Conservation (phyloP, 2,888 invertebrate species). For the Aphodius granarius region DNA sequence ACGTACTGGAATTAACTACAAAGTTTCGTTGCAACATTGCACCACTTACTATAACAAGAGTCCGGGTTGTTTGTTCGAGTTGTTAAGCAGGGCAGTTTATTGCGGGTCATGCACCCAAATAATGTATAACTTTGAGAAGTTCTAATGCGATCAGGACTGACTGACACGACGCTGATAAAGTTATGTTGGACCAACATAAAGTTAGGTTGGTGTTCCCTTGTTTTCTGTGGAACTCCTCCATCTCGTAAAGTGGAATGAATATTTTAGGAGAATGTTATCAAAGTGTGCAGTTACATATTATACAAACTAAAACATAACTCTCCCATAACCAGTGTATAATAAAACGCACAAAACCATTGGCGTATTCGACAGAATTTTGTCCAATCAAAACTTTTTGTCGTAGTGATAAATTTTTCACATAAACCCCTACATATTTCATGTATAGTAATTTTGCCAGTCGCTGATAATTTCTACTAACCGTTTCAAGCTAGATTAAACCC, state of each 20-base stretch:
- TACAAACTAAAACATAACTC: too few relatives aligned
- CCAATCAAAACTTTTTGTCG: too few relatives aligned
- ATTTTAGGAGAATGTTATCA: neutral
- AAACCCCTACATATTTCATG: neutral
- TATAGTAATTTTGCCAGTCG: neutral
- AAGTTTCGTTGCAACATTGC: slow-evolving; percentile 3
- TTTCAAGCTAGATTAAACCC: neutral
- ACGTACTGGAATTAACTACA: slow-evolving; percentile 4
- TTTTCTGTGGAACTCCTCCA: neutral
- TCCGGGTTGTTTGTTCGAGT: slow-evolving; percentile 6
- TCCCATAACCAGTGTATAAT: too few relatives aligned
- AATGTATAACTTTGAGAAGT: neutral
- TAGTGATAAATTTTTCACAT: too few relatives aligned
- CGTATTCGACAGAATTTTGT: too few relatives aligned
- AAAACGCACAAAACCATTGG: too few relatives aligned
- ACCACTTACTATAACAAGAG: neutral
- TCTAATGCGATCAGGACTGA: neutral
- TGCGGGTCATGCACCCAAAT: slow-evolving; percentile 5
- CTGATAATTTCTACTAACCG: neutral
- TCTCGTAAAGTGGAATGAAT: neutral
- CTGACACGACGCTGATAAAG: neutral
- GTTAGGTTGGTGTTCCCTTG: neutral
- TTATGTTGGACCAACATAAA: neutral
- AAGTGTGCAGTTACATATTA: too few relatives aligned
- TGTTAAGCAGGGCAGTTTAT: slow-evolving; percentile 5